Percentiles rank a stretch among this genome's conserved stretches.
These are phyloP conservation scores for Phrynosoma platyrhinos DNA, from an alignment of 2,113 vertebrate species.

Conservation along the genomic window DNA sequence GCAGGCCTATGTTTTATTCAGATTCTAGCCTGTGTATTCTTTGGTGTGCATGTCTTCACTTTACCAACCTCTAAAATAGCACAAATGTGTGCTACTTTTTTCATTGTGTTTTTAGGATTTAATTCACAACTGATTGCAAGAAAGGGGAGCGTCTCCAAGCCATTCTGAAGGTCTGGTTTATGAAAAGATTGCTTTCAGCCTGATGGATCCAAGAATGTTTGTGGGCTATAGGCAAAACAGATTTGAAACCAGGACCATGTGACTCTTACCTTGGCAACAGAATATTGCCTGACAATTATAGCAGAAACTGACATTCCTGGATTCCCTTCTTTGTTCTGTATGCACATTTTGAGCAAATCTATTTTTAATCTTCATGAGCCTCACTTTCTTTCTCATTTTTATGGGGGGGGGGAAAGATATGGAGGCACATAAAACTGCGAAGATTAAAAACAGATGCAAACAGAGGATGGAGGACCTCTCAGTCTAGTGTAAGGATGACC, in stretches of 20 bases:
- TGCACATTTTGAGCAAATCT: neutral
- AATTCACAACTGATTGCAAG: neutral
- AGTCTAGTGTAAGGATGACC: neutral
- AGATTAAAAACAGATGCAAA: too few relatives aligned
- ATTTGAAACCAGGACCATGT: neutral
- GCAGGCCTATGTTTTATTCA: neutral
- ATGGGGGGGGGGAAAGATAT: neutral
- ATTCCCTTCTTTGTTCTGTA: neutral
- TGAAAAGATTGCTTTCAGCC: neutral
- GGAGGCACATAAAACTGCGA: neutral
- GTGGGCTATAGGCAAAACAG: neutral
- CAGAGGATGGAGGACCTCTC: too few relatives aligned
- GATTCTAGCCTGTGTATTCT: neutral
- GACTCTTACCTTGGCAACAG: neutral
- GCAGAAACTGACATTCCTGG: neutral
- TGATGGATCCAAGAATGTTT: neutral
- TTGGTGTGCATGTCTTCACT: neutral
- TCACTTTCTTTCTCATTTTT: neutral
- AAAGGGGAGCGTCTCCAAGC: neutral
- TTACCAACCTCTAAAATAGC: neutral
- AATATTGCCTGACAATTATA: constrained; percentile 6
- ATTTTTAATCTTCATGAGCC: neutral
- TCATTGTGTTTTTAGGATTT: neutral
- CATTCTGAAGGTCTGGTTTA: neutral
- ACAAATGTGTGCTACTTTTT: neutral